Evolutionary conservation across 2,888 invertebrate genomes (phyloP), one percentile per base, ranked within the genome.

Genomic region (Acrobasis repandana): DNA sequence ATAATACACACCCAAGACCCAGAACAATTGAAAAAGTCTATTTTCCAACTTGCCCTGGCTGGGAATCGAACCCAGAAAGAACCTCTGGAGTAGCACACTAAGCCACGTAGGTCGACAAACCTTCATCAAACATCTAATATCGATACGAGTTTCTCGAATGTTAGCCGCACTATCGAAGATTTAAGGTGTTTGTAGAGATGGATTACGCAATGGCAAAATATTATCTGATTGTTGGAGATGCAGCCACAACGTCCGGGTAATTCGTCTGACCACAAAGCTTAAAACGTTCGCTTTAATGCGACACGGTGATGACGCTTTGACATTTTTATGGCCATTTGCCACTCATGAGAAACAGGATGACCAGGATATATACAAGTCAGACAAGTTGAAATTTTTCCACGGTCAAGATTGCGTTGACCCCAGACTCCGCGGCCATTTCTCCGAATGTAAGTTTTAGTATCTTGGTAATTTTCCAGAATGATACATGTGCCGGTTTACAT

Each of bases 171-270:
- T 38, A 38, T 0, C 10, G 10, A 38, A 38, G 3, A 10, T 36
- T 11, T 10, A 14, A 43, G 14, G 43, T 14, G 6, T 36, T 15
- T n/a, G 28, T 28, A 20, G 28, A 50, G 28, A 50, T 50, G n/a
- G 4, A 6, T 28, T 50, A 50, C 14, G n/a, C 15, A 43, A 43
- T 43, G n/a, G n/a, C n/a, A 14, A 43, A 28, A 43, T 11, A 43
- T 34, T 34, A n/a, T 52, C 9, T 52, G 34, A 34, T 52, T 52
- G 9, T 33, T 9, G 14, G 15, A 11, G 20, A 11, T 20, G 51
- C 14, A 34, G 15, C 34, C 51, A 16, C 51, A 52, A 50, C 8
- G 51, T 34, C 51, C 51, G 51, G 51, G 51, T 52, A 15, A 50
- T 52, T 52, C 15, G 15, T 9, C 15, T 34, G 34, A 34, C 51